Base-by-base conservation (phyloP, 2,888 invertebrate genomes). In the Bellardia bayeri region DNA sequence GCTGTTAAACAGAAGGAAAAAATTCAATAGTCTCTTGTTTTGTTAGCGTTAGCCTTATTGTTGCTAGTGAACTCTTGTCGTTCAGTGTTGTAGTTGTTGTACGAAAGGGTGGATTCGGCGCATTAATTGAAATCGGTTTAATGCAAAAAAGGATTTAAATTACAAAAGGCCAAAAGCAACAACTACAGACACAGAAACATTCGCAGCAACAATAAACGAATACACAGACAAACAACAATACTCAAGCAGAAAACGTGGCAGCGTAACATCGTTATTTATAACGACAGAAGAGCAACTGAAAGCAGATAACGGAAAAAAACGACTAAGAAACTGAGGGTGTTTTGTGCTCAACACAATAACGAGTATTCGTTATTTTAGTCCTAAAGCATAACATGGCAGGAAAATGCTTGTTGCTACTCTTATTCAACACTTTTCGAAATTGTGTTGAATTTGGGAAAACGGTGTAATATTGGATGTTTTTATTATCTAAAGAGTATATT, bases 21-120 rank as follows among this genome's bases (percentile, higher is more conserved):
- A 51, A 61, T 68, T 63, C 66, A 61, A 76, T 66, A 64, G 63
- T 63, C 75, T 75, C 69, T 69, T 68, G 49, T 68, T 61, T 54
- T 68, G 42, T 66, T 71, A 72, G 11, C 54, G 56, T 71, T 82
- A 78, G 81, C 61, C 68, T 86, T 75, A 75, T 82, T 86, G 71
- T 74, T 68, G 58, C 45, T 54, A 68, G 13, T 66, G 16, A 74
- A 74, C 16, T 74, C 49, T 68, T 69, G 63, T 61, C 42, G 37
- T 33, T 74, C 42, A 49, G 9, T 23, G 37, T 81, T 82, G 66
- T 79, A 49, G 45, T 45, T 79, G 61, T 82, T 51, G 54, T 75
- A 13, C 40, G 45, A 78, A 78, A 78, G 80, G 80, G 85, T 80
- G 85, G 92, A 92, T 90, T 91, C 91, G 91, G 92, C 93, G 93